Percentiles rank a stretch among this genome's conserved stretches.
Evolutionary conservation across 2,888 invertebrate species (phyloP).

Genomic region (Dynastes tityus): DNA sequence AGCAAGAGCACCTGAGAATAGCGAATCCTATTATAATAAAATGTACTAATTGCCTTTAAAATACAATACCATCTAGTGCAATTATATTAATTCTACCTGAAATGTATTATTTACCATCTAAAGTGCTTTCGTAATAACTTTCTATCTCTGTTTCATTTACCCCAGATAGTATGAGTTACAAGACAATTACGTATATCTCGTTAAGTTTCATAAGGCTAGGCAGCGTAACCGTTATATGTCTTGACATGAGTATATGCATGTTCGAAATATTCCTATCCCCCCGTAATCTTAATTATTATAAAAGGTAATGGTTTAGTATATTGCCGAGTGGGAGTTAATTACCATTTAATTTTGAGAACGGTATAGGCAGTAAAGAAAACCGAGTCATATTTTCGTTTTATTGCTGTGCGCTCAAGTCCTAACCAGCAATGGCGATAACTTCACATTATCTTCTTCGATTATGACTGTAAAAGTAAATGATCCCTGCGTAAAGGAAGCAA

Average conservation of each 20-base stretch:
- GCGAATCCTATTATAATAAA: too few relatives aligned
- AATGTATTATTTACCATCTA: background rate
- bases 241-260: background rate
- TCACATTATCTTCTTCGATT: constrained; percentile 12
- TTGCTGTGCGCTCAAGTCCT: constrained; percentile 13
- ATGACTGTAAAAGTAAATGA: constrained; percentile 7
- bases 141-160: background rate
- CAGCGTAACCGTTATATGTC: background rate
- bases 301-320: constrained; percentile 27
- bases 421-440: constrained; percentile 3
- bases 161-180: too few relatives aligned
- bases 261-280: constrained; percentile 1
- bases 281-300: constrained; percentile 19
- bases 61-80: too few relatives aligned
- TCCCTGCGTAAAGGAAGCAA: background rate
- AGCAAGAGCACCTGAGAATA: too few relatives aligned
- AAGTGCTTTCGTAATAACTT: background rate
- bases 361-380: constrained; percentile 22
- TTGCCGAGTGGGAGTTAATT: constrained; percentile 20
- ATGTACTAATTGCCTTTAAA: too few relatives aligned
- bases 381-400: constrained; percentile 39
- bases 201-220: background rate
- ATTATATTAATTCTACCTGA: too few relatives aligned
- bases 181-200: background rate
- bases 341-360: constrained; percentile 35